Base-by-base conservation (phyloP, 2,888 invertebrate species). In the Bhutanitis thaidina region DNA sequence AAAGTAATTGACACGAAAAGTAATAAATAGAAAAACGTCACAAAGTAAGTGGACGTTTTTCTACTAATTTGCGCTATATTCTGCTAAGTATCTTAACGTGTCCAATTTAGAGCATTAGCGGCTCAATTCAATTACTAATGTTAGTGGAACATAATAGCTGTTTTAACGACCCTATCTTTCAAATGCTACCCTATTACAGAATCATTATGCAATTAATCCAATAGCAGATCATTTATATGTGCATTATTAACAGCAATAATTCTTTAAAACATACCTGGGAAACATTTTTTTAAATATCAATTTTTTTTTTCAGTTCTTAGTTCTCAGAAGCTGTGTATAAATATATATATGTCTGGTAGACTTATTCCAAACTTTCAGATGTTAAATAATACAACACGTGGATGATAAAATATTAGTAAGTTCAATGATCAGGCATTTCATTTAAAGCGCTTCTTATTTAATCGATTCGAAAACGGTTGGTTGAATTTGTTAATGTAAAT, bases 311-410 rank as follows among this genome's bases (percentile, higher is more conserved):
- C n/a, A n/a, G n/a, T 29, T 29, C 29, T 29, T 10, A 8, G 29
- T 7, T n/a, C n/a, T n/a, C n/a, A n/a, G n/a, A n/a, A n/a, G n/a
- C n/a, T n/a, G n/a, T n/a, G n/a, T n/a, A n/a, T n/a, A n/a, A n/a
- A 29, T 29, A 9, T 9, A 10, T 9, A 10, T 29, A 29, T 9
- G 9, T 29, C 8, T 29, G 29, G n/a, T n/a, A n/a, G n/a, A 10
- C 9, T 13, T n/a, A 35, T 14, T 3, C 35, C 27, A 1, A 44
- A 44, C 5, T 27, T 7, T 35, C 16, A 13, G 1, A 36, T 44
- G 35, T 20, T 35, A 44, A 44, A 12, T 9, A 7, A 43, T 43
- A 20, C 43, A 44, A 36, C 36, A 44, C 51, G 48, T 35, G 54
- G 43, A 47, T 7, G 4, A 10, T 41, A 41, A 25, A 36, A 13